Base-by-base conservation (phyloP, 92 coral and sea anemone genomes). In the Zoanthus solanderi region DNA sequence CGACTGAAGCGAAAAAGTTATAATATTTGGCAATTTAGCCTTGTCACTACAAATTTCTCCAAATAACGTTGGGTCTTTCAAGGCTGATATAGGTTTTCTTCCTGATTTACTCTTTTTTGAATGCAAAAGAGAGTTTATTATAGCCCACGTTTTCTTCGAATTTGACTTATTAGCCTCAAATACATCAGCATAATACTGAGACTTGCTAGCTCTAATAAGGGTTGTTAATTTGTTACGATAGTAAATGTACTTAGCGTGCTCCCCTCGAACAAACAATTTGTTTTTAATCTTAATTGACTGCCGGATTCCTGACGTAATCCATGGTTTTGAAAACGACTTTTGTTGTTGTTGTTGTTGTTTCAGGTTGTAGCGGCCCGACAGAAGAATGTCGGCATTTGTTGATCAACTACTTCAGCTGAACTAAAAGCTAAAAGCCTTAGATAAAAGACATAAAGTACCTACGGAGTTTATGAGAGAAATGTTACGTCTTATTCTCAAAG, bases 141-240 rank as follows among this genome's bases (percentile, higher is more conserved):
- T 23, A 23, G 23, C 23, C 23, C 23, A 23, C 23, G 23, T 23
- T 23, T 23, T 23, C 23, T 23, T 23, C 23, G 23, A 23, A 71
- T 80, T 80, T 16, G 68, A 58, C 54, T 58, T 37, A 79, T 79
- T 79, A 79, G 50, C 73, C 73, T 83, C 87, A 67, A 83, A 83
- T 69, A 48, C 76, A 69, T 69, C 32, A 83, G 76, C 76, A 83
- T 69, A 83, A 83, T 83, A 83, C 78, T 83, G 76, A 72, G 76
- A 69, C 68, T 83, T 83, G 78, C 87, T 83, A 58, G 68, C 87
- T 83, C 87, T 69, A 60, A 83, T 83, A 83, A 83, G 87, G 45
- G 87, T 83, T 83, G 72, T 67, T 83, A 83, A 30, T 58, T 68
- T 83, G 54, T 83, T 83, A 46, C 87, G 87, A 83, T 83, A 83